phyloP scores from a whole-genome alignment of 2,113 vertebrate species.

The Montifringilla adamsi region DNA sequence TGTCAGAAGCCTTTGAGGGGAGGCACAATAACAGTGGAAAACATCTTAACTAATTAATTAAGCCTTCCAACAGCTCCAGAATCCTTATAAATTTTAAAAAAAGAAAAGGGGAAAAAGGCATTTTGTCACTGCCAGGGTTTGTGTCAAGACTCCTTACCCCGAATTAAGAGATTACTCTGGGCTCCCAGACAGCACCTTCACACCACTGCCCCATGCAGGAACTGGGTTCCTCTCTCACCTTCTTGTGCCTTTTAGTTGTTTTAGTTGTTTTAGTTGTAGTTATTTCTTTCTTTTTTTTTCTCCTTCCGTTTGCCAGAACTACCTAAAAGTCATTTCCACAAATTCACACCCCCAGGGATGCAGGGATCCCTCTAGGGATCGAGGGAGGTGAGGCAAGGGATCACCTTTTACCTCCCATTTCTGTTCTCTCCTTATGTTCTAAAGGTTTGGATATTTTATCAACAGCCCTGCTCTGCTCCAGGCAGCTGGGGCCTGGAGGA shows the following conservation, averaged over 20 bases:
- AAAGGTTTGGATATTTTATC: conserved; percentile 53
- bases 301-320: not conserved
- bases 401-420: conserved; percentile 9
- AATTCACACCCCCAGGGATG: not conserved
- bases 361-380: not conserved
- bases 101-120: rapidly evolving
- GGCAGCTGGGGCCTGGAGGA: not conserved
- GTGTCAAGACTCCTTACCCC: not conserved
- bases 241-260: not conserved
- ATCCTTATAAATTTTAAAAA: not conserved
- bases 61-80: not conserved
- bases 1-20: conserved; percentile 47
- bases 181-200: not conserved
- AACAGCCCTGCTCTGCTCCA: not conserved
- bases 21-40: conserved; percentile 31
- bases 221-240: not conserved
- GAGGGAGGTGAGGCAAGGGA: not conserved
- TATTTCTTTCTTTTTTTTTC: not conserved
- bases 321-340: not conserved
- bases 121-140: not conserved
- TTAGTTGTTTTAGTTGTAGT: not conserved
- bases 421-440: not conserved
- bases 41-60: conserved; percentile 54
- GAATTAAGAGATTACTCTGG: not conserved
- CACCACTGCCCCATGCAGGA: rapidly evolving